A percentile compares a stretch with the other conserved stretches of the same genome.
Evolutionary conservation across 2,888 invertebrate species (phyloP).

Genomic region (Macrophya alboannulata): DNA sequence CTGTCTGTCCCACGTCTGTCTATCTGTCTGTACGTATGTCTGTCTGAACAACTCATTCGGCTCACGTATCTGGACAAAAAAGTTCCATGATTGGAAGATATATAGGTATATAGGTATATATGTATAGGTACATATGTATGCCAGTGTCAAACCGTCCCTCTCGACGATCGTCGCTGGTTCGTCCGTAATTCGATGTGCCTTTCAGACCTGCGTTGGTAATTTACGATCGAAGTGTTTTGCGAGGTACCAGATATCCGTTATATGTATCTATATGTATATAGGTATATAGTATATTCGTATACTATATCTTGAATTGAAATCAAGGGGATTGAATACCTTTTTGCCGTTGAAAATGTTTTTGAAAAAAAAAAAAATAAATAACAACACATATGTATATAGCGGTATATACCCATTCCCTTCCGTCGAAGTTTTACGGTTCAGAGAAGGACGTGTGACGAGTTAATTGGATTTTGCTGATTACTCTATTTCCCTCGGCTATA

Average conservation of each 20-base stretch:
- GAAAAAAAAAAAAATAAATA: background rate
- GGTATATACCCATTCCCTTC: background rate
- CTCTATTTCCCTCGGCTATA: constrained; percentile 20
- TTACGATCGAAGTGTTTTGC: constrained; percentile 33
- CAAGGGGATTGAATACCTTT: constrained; percentile 22
- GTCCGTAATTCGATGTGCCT: constrained; percentile 30
- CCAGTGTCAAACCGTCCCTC: constrained; percentile 25
- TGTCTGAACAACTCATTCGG: constrained; percentile 29
- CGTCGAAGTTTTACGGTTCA: background rate
- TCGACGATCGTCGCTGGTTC: constrained; percentile 4
- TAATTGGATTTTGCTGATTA: constrained; percentile 42
- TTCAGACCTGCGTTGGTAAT: constrained; percentile 15
- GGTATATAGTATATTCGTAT: background rate
- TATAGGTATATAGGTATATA: background rate
- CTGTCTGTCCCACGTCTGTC: background rate
- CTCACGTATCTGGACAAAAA: constrained; percentile 30
- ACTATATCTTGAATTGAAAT: constrained; percentile 2
- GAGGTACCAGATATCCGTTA: constrained; percentile 30
- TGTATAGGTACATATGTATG: background rate
- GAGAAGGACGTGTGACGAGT: constrained; percentile 17
- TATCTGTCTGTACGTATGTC: background rate
- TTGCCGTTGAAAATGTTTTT: background rate
- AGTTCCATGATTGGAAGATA: constrained; percentile 28
- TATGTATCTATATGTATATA: background rate
- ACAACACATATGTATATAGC: background rate